Evolutionary conservation across 2,797 vertebrate genomes (phyloP), one percentile per base, ranked within the genome.

Genomic region (Melanotaenia maccullochi): DNA sequence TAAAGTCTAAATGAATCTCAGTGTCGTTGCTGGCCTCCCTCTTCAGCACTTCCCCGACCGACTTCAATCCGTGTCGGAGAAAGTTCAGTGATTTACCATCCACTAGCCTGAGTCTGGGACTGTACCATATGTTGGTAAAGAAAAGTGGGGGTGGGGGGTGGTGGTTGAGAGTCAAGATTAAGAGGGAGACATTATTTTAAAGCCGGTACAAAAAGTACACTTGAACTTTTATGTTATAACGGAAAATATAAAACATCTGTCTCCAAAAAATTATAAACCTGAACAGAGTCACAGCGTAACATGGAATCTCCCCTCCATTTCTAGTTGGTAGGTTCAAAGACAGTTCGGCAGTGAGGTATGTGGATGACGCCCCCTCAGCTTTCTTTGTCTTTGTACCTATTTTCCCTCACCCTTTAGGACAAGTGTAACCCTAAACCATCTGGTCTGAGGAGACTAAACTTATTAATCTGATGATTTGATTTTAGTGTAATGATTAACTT

Each of bases 321-420:
- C 25, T 4, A 71, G 58, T 69, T 87, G 87, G 87, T 87, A 85
- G 51, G 44, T 75, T 75, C 82, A 60, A 75, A 82, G 63, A 54
- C 75, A 64, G 61, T 78, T 63, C 71, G 57, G 78, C 70, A 33
- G 51, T 58, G 82, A 88, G 84, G 88, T 87, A 85, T 89, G 86
- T 81, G 60, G 73, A 70, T 11, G 56, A 89, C 89, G 79, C 89
- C 87, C 85, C 82, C 81, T 75, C 25, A 13, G 67, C 66, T 71
- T 82, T 82, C 88, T 92, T 93, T 92, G 90, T 92, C 89, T 84
- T 56, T 78, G 57, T 90, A 80, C 81, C 79, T 89, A 68, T 59
- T 87, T 85, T 75, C 52, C 35, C 60, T 35, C 56, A 65, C 42
- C 61, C 70, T 70, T 25, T 42, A 55, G 14, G 25, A 60, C 44